Percentiles rank a stretch among this genome's conserved stretches.
Evolutionary conservation across 2,113 vertebrate species (phyloP).

Genomic region (Seriola dumerili): DNA sequence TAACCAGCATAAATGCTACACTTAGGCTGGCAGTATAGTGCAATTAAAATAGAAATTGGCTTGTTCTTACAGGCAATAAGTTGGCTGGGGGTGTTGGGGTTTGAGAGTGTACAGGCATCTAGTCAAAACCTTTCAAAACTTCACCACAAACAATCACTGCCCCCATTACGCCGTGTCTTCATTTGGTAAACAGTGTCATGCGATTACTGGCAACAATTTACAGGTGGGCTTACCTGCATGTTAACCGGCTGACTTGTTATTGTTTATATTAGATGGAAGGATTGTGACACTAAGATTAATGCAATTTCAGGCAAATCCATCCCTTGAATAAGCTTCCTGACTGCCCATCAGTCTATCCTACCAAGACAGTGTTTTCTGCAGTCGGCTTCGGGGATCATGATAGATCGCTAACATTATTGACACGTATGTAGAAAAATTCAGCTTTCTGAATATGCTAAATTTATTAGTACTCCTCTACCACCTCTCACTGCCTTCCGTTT

Average conservation of each 20-base stretch:
- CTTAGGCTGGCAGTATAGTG: background rate
- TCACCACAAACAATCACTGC: background rate
- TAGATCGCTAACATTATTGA: no score
- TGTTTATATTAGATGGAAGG: background rate
- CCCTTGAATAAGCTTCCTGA: background rate
- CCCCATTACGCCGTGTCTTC: background rate
- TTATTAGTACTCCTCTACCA: no score
- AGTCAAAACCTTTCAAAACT: slow-evolving; percentile 2
- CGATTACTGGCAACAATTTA: background rate
- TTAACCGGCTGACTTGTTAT: background rate
- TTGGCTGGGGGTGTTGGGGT: background rate
- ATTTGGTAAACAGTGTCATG: background rate
- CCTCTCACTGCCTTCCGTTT: no score
- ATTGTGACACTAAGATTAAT: background rate
- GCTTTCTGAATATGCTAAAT: no score
- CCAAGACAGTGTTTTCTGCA: no score
- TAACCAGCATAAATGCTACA: slow-evolving; percentile 23
- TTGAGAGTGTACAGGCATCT: slow-evolving; percentile 5
- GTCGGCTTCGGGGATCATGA: no score
- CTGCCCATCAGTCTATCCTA: no score
- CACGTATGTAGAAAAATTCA: no score
- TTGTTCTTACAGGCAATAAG: slow-evolving; percentile 13
- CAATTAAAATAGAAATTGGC: slow-evolving; percentile 2
- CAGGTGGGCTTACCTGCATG: background rate
- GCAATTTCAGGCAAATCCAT: background rate